A percentile compares a stretch with the other conserved stretches of the same genome.
Conservation (phyloP, 1,140 invertebrate genomes). For the Rhyzopertha dominica region DNA sequence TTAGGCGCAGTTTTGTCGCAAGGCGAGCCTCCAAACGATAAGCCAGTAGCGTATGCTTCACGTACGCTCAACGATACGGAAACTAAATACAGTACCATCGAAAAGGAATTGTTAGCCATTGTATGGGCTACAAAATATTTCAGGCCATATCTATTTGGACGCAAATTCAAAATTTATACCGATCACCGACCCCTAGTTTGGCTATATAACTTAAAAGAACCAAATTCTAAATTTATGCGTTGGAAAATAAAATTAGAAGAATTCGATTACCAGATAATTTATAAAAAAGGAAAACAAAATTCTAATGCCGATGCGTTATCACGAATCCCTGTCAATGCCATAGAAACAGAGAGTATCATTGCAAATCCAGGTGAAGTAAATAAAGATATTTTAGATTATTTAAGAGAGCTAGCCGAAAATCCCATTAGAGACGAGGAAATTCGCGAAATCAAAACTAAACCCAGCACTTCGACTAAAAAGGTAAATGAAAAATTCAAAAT, state of each 20-base stretch:
- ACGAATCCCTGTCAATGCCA: too few relatives aligned
- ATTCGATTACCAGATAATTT: conserved; percentile 17
- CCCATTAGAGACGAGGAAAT: not conserved
- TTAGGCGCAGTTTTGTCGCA: conserved; percentile 32
- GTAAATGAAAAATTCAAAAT: not conserved
- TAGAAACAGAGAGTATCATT: not conserved
- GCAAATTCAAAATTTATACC: conserved; percentile 41
- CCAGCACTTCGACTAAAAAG: conserved; percentile 2
- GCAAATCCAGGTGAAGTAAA: not conserved
- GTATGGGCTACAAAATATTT: conserved; percentile 17
- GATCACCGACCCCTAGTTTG: conserved; percentile 44
- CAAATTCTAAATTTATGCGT: conserved; percentile 15
- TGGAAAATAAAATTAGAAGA: conserved; percentile 20
- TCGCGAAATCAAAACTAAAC: not conserved
- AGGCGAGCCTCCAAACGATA: conserved; percentile 6
- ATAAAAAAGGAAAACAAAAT: conserved; percentile 15
- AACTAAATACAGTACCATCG: conserved; percentile 41
- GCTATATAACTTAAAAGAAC: conserved; percentile 26
- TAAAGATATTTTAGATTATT: not conserved
- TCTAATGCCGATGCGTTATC: conserved; percentile 1
- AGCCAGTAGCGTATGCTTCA: not conserved
- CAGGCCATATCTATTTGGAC: conserved; percentile 27
- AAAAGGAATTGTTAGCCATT: conserved; percentile 32
- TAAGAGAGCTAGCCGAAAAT: not conserved
- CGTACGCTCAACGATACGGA: not conserved